A percentile compares a stretch with the other conserved stretches of the same genome.
phyloP scores from a whole-genome alignment of 2,888 invertebrate genomes.

The Trachelus tabidus region DNA sequence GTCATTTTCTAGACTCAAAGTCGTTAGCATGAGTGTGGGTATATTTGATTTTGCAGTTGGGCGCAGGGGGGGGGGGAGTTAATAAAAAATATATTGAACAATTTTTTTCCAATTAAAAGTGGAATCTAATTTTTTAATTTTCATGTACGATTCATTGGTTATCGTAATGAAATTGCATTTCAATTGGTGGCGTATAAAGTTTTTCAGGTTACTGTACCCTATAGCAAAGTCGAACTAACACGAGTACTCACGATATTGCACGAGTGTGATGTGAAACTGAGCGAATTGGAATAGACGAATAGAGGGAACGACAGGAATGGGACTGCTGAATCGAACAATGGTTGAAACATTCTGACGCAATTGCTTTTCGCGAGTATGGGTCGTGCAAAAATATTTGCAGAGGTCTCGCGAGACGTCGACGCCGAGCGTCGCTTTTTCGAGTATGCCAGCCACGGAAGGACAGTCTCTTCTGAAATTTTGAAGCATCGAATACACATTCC shows the following conservation, averaged over 20 bases:
- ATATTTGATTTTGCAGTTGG: too few species aligned
- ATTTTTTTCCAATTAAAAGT: too few species aligned
- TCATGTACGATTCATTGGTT: too few species aligned
- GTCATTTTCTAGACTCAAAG: too few species aligned
- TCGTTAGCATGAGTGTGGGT: too few species aligned
- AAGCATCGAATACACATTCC: background rate
- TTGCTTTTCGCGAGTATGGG: slow-evolving; percentile 33
- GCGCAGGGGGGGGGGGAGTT: too few species aligned
- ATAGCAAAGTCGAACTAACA: background rate
- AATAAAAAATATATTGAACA: too few species aligned
- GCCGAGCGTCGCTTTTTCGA: background rate
- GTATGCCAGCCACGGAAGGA: background rate
- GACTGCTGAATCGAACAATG: slow-evolving; percentile 40
- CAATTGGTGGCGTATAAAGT: too few species aligned
- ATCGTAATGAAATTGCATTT: too few species aligned
- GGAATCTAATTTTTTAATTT: too few species aligned
- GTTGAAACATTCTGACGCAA: slow-evolving; percentile 43
- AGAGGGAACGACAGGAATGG: slow-evolving; percentile 26
- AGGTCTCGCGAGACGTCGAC: slow-evolving; percentile 15
- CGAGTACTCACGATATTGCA: background rate
- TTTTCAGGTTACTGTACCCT: too few species aligned
- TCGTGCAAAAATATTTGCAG: slow-evolving; percentile 45
- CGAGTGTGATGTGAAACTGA: background rate
- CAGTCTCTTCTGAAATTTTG: background rate
- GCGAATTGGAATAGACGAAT: slow-evolving; percentile 20